phyloP scores from a whole-genome alignment of 2,797 vertebrate species.

The Poeciliopsis paucimaculata region DNA sequence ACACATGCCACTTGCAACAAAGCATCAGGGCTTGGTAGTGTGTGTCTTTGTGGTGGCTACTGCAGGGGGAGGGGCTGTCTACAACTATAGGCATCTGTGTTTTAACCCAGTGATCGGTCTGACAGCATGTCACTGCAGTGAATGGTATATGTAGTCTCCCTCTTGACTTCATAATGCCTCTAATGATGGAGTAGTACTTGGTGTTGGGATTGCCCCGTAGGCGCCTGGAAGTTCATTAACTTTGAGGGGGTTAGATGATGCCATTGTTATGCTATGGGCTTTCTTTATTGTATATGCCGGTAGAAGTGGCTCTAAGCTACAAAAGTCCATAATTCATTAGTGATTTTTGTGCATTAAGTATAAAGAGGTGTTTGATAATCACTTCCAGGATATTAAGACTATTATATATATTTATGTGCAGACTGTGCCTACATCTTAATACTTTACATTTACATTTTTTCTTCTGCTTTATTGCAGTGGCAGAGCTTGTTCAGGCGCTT shows the following conservation, averaged over 20 bases:
- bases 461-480: slow-evolving; percentile 21
- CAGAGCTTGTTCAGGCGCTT: slow-evolving; percentile 35
- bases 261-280: slow-evolving; percentile 38
- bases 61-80: slow-evolving; percentile 73
- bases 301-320: slow-evolving; percentile 28
- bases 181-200: slow-evolving; percentile 63
- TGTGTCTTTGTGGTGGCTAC: slow-evolving; percentile 59
- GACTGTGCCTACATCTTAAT: slow-evolving; percentile 6
- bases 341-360: slow-evolving; percentile 9
- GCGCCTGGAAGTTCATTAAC: slow-evolving; percentile 63
- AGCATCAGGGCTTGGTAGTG: slow-evolving; percentile 53
- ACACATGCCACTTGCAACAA: slow-evolving; percentile 69
- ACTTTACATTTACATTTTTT: slow-evolving; percentile 15
- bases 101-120: slow-evolving; percentile 72
- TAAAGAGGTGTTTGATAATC: slow-evolving; percentile 13
- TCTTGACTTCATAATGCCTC: slow-evolving; percentile 69
- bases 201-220: slow-evolving; percentile 55
- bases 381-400: slow-evolving; percentile 1
- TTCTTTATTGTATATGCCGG: slow-evolving; percentile 38
- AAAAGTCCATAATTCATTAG: slow-evolving; percentile 27
- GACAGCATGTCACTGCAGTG: slow-evolving; percentile 72
- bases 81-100: slow-evolving; percentile 69
- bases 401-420: slow-evolving; percentile 1
- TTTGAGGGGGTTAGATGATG: slow-evolving; percentile 56
- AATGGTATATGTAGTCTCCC: slow-evolving; percentile 57